These are phyloP conservation scores for Rafetus swinhoei DNA, from an alignment of 2,113 vertebrate species.

Conservation along the genomic window DNA sequence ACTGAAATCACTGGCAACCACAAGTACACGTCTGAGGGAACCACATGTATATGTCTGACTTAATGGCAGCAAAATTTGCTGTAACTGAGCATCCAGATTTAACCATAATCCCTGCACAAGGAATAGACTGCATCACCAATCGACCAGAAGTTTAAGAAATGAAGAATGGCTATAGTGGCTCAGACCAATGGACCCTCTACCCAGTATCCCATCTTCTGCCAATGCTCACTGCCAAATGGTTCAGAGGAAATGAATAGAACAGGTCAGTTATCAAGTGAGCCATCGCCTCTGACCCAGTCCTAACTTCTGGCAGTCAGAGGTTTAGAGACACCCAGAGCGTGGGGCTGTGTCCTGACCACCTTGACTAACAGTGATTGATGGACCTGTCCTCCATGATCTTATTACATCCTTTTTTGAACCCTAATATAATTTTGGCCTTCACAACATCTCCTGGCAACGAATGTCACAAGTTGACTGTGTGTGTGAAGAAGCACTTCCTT, in stretches of 20 bases:
- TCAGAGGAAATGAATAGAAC: too few species aligned
- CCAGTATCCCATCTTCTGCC: too few species aligned
- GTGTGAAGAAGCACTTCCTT: not conserved
- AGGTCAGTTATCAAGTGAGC: too few species aligned
- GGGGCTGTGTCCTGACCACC: too few species aligned
- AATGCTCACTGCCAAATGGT: too few species aligned
- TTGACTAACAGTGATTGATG: too few species aligned
- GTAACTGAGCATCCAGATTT: not conserved
- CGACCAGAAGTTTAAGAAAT: not conserved
- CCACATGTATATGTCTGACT: accelerated
- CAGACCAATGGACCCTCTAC: too few species aligned
- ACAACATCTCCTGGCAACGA: not conserved
- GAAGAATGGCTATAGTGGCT: too few species aligned
- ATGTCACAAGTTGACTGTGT: not conserved
- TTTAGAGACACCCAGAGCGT: too few species aligned
- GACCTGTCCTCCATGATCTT: not conserved
- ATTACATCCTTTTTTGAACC: not conserved
- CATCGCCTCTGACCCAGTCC: too few species aligned
- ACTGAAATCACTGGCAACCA: not conserved
- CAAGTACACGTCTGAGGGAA: not conserved
- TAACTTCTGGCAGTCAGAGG: too few species aligned
- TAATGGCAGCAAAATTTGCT: not conserved
- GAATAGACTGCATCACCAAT: accelerated
- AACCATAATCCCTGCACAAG: not conserved
- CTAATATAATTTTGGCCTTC: not conserved